phyloP scores from a whole-genome alignment of 2,113 vertebrate genomes.

The Bungarus multicinctus region DNA sequence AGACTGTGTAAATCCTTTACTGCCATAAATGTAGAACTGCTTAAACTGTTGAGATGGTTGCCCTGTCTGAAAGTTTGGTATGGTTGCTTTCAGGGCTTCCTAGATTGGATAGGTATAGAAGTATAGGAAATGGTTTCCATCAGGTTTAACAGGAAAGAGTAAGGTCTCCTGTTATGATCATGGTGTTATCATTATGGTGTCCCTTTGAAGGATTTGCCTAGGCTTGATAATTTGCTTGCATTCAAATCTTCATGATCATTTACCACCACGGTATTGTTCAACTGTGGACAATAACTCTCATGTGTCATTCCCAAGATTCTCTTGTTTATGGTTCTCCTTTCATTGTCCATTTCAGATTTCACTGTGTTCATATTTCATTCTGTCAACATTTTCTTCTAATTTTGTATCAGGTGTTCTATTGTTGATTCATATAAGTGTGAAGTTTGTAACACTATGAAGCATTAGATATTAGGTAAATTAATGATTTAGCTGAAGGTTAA shows the following conservation, averaged over 20 bases:
- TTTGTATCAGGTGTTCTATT: neutral
- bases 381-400: constrained; percentile 7
- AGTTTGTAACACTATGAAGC: constrained; percentile 4
- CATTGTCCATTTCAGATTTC: neutral
- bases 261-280: neutral
- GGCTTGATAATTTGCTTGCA: neutral
- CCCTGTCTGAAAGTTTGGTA: neutral
- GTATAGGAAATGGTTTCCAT: neutral
- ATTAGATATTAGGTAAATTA: neutral
- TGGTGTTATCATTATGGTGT: neutral
- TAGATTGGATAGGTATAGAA: neutral
- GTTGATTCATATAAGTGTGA: neutral
- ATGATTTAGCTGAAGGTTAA: neutral
- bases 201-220: neutral
- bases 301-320: neutral
- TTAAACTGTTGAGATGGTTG: neutral
- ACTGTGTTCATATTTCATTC: neutral
- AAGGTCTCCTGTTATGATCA: neutral
- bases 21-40: neutral
- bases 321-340: neutral
- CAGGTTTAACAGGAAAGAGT: neutral
- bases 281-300: neutral
- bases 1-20: neutral
- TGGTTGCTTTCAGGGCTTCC: neutral
- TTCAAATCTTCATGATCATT: neutral